Conservation (phyloP, 2,888 invertebrate species). For the Caenorhabditis sp. region DNA sequence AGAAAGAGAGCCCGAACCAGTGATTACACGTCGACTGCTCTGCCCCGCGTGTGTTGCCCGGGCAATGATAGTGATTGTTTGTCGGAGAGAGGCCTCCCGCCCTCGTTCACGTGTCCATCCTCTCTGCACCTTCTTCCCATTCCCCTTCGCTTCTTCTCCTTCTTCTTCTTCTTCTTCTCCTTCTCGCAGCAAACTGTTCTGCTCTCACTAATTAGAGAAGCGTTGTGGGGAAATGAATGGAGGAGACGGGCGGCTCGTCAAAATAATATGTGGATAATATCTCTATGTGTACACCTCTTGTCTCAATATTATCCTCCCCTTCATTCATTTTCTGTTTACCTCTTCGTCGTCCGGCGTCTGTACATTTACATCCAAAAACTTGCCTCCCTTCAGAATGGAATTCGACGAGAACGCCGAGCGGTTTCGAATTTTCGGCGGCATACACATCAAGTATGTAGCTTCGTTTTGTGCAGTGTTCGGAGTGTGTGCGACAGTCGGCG, state of each 20-base stretch:
- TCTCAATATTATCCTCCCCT: neutral
- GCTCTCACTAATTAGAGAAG: neutral
- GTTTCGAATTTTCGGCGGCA: slow-evolving; percentile 34
- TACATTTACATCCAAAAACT: neutral
- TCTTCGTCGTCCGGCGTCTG: too few species aligned
- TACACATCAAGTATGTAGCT: slow-evolving; percentile 55
- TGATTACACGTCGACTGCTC: neutral
- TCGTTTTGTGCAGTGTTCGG: slow-evolving; percentile 47
- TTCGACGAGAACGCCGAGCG: slow-evolving; percentile 47
- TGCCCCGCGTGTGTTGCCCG: neutral
- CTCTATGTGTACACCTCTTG: neutral
- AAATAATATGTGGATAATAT: neutral
- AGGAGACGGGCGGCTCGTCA: neutral
- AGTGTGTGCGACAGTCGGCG: slow-evolving; percentile 40
- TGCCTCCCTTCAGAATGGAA: slow-evolving; percentile 38
- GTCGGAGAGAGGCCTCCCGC: neutral
- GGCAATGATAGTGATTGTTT: slow-evolving; percentile 13
- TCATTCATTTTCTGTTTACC: neutral
- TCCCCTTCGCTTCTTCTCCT: neutral
- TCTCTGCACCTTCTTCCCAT: too few species aligned
- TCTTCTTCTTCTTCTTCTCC: neutral
- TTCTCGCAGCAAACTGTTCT: neutral
- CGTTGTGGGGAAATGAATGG: neutral
- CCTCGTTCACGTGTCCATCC: slow-evolving; percentile 10
- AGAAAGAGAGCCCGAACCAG: neutral